Evolutionary conservation across 2,797 vertebrate species (phyloP), one percentile per base, ranked within the genome.

Genomic region (Takifugu ocellatus): DNA sequence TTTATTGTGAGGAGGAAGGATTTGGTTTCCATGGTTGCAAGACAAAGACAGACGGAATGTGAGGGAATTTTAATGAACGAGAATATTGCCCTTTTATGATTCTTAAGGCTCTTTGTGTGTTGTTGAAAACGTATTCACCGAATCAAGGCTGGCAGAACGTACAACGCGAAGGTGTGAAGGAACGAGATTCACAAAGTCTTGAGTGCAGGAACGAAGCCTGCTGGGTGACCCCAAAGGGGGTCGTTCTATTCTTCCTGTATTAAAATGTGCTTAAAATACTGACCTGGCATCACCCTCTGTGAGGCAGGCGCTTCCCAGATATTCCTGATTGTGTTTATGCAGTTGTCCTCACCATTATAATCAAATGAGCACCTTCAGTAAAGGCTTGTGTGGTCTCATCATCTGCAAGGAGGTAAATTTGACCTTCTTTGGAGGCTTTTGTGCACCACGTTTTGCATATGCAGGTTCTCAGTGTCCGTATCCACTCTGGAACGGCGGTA

Each of bases 1-100:
- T 50, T 42, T 48, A 73, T 63, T 47, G 60, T 52, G 56, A 75
- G 49, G 42, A 70, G 43, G 62, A 63, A 65, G n/a, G 26, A 60
- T 62, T 72, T 59, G 64, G 86, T 90, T 86, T 73, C 84, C 79
- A 87, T 87, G 86, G 85, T 69, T 81, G 65, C 85, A 12, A 66
- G 56, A 82, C 54, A 79, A 77, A 84, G 79, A 73, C 51, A 50
- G 44, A 73, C 59, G 61, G 77, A 64, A 75, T 68, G 61, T 57
- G 55, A 65, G n/a, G 39, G 54, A 61, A 58, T 64, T 59, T 74
- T 39, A 73, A 59, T 62, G 49, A 68, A 68, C 42, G 72, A 51
- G 69, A 59, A 70, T 62, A 21, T 58, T 52, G 52, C 17, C 26
- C 12, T 73, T 69, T 77, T 68, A 64, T 62, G 42, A 60, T 70